Conservation (phyloP, 2,113 vertebrate species). For the Eulemur macaco region DNA sequence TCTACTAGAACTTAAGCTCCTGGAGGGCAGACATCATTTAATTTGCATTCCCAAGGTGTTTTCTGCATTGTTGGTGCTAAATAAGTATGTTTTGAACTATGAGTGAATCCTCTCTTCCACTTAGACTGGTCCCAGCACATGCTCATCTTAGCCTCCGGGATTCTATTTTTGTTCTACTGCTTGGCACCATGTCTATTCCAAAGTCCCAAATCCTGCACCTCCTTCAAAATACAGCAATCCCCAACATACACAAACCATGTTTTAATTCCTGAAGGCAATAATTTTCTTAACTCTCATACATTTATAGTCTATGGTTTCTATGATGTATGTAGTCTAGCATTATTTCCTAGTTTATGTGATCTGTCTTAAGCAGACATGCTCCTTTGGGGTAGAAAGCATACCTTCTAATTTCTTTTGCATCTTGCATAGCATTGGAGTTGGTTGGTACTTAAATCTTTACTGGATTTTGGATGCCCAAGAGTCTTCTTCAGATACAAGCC, state of each 20-base stretch:
- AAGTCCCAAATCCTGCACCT: background rate
- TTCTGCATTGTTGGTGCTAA: background rate
- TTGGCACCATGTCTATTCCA: background rate
- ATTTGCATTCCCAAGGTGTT: background rate
- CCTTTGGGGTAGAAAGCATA: background rate
- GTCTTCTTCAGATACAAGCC: background rate
- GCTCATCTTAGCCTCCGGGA: background rate
- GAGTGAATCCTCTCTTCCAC: background rate
- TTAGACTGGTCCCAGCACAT: background rate
- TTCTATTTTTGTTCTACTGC: background rate
- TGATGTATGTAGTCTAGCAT: background rate
- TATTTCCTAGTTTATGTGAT: background rate
- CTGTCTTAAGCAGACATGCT: background rate
- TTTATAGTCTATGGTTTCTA: background rate
- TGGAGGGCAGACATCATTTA: background rate
- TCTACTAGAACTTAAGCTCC: background rate
- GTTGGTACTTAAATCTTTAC: background rate
- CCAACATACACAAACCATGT: background rate
- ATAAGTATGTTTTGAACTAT: background rate
- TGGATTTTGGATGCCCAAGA: background rate
- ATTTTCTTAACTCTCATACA: background rate
- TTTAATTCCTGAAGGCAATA: background rate
- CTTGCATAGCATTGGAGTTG: background rate
- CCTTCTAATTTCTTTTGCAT: background rate
- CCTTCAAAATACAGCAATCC: background rate